These are phyloP conservation scores for Hemicentrotus pulcherrimus DNA, from an alignment of 35 echinoderm and acorn worm species.

Conservation along the genomic window DNA sequence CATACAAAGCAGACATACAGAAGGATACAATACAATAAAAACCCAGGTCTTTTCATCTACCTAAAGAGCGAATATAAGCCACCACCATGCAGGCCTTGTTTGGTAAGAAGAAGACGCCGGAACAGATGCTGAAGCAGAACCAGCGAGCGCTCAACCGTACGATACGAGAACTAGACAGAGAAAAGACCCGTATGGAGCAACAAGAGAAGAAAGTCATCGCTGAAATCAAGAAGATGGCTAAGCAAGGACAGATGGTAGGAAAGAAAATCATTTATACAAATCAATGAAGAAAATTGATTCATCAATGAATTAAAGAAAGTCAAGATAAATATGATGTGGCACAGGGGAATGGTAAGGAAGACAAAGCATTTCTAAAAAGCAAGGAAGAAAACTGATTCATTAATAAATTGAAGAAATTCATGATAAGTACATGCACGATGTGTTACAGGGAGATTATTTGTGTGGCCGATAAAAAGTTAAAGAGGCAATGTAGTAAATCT, in stretches of 20 bases:
- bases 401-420: too few relatives aligned
- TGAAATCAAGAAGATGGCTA: constrained; percentile 98
- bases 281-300: too few relatives aligned
- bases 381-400: too few relatives aligned
- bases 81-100: constrained; percentile 61
- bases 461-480: too few relatives aligned
- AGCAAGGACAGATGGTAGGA: constrained; percentile 94
- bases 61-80: not conserved
- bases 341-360: too few relatives aligned
- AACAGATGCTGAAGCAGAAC: constrained; percentile 91
- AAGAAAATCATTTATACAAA: not conserved
- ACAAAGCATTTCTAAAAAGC: too few relatives aligned
- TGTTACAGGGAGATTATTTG: too few relatives aligned
- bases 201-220: constrained; percentile 99
- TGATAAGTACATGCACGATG: too few relatives aligned
- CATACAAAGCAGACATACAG: not conserved
- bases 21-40: not conserved
- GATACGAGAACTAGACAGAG: constrained; percentile 88
- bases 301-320: too few relatives aligned
- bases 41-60: not conserved
- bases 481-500: too few relatives aligned
- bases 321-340: too few relatives aligned
- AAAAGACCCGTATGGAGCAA: constrained; percentile 82
- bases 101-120: constrained; percentile 92
- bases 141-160: constrained; percentile 84